phyloP scores from a whole-genome alignment of 2,113 vertebrate genomes.

The Pica pica region DNA sequence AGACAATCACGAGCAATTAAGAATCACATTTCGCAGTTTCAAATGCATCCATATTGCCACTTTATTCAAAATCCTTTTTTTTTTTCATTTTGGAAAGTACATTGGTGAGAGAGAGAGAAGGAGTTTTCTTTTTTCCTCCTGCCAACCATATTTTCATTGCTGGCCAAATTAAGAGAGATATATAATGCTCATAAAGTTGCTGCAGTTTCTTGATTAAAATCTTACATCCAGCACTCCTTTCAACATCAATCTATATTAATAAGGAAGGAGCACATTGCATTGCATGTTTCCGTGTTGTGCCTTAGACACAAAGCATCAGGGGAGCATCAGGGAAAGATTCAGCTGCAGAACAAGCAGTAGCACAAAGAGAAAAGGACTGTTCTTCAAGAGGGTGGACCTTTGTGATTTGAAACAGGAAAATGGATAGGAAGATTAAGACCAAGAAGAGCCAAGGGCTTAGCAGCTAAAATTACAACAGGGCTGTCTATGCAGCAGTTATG shows the following conservation, averaged over 20 bases:
- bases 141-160: conserved; percentile 47
- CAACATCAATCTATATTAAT: conserved; percentile 50
- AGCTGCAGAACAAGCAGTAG: not conserved
- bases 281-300: not conserved
- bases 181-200: conserved; percentile 61
- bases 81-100: conserved; percentile 26
- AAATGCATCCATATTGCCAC: conserved; percentile 62
- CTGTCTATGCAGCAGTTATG: not conserved
- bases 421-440: not conserved
- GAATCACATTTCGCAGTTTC: conserved; percentile 61
- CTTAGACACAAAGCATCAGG: not conserved
- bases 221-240: conserved; percentile 34
- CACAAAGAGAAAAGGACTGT: not conserved
- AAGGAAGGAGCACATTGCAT: conserved; percentile 8
- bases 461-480: not conserved
- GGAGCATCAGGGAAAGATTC: not conserved
- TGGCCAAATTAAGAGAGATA: conserved; percentile 58
- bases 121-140: conserved; percentile 4
- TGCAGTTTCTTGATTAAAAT: conserved; percentile 61
- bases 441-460: not conserved
- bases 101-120: conserved; percentile 10
- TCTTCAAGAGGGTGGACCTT: not conserved
- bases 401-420: not conserved
- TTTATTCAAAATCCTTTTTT: conserved; percentile 46
- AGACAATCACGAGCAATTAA: conserved; percentile 65